Evolutionary conservation across 2,888 invertebrate genomes (phyloP).

Genomic region (Patella pellucida): DNA sequence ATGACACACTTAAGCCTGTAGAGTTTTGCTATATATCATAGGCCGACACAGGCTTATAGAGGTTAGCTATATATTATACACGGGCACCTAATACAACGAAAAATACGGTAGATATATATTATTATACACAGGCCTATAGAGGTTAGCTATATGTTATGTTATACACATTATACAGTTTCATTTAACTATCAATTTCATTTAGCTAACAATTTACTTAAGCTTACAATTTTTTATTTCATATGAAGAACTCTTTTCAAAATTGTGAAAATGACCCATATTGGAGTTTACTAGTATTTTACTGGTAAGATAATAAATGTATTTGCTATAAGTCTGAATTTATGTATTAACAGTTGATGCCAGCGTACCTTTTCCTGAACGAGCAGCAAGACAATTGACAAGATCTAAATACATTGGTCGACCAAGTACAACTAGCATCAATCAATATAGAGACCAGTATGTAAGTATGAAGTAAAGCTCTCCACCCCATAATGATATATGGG

Average conservation of each 20-base stretch:
- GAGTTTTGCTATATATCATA: conserved; percentile 45
- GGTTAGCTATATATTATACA: background rate
- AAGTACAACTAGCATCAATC: conserved; percentile 44
- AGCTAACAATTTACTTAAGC: no score
- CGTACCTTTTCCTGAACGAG: conserved; percentile 41
- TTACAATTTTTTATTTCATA: no score
- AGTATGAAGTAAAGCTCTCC: conserved; percentile 19
- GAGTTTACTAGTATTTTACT: no score
- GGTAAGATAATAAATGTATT: background rate
- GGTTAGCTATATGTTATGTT: conserved; percentile 46
- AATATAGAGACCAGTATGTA: conserved; percentile 54
- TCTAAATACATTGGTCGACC: conserved; percentile 49
- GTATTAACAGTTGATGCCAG: conserved; percentile 57
- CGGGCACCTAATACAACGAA: no score
- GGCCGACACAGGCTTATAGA: no score
- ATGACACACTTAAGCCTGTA: conserved; percentile 45
- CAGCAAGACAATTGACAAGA: conserved; percentile 40
- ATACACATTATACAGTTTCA: background rate
- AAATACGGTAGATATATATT: no score
- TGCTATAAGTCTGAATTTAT: background rate
- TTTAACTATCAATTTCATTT: no score
- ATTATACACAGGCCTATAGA: conserved; percentile 43
- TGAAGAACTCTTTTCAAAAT: no score
- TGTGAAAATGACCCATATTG: no score
- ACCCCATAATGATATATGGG: no score